phyloP scores from a whole-genome alignment of 1,140 invertebrate species.

The Geopemphigus sp. region DNA sequence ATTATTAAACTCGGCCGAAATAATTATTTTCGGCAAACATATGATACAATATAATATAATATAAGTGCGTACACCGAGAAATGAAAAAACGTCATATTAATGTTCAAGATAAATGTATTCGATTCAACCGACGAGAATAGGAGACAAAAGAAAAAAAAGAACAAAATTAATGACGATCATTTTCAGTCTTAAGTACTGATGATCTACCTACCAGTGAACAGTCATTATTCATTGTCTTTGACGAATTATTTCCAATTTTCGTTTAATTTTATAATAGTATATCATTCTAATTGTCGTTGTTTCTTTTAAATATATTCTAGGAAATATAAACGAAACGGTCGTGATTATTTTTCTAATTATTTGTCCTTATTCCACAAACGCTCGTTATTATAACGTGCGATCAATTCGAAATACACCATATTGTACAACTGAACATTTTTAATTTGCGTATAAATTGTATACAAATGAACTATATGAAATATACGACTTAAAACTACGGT shows the following conservation, averaged over 20 bases:
- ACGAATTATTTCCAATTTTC: background rate
- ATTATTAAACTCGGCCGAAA: background rate
- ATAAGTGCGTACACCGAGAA: background rate
- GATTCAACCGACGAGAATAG: background rate
- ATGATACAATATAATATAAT: background rate
- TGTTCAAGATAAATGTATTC: conserved; percentile 3
- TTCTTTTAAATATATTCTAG: too few species aligned
- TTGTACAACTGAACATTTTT: too few species aligned
- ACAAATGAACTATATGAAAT: too few species aligned
- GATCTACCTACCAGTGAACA: background rate
- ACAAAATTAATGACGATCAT: conserved; percentile 24
- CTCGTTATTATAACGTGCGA: too few species aligned
- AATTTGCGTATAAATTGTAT: too few species aligned
- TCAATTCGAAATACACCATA: too few species aligned
- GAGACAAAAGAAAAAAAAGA: background rate
- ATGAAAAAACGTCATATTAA: background rate
- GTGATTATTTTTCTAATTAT: background rate
- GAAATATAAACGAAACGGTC: too few species aligned
- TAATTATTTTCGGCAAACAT: background rate
- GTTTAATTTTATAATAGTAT: background rate
- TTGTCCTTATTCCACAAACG: background rate
- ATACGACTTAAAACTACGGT: too few species aligned
- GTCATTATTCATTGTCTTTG: background rate
- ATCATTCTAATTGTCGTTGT: background rate
- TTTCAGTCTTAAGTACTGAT: conserved; percentile 12